A percentile compares a stretch with the other conserved stretches of the same genome.
Conservation (phyloP, 2,888 invertebrate species). For the Ecdyonurus torrentis region DNA sequence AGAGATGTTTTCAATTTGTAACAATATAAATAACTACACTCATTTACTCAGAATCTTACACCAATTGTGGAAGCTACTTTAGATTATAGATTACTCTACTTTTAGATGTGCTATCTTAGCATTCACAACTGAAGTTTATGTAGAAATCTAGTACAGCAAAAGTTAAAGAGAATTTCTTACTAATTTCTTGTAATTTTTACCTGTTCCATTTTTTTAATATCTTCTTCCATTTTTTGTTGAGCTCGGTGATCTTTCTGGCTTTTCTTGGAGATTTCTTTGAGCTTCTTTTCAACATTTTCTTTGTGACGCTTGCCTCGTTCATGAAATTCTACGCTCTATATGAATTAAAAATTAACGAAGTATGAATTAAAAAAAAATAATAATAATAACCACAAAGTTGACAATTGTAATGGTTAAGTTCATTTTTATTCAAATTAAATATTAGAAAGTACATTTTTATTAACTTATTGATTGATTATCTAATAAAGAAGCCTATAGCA, state of each 20-base stretch:
- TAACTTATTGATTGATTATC: no score
- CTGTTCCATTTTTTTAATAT: constrained; percentile 76
- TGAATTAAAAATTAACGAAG: constrained; percentile 15
- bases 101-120: no score
- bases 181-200: no score
- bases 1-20: no score
- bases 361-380: constrained; percentile 7
- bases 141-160: no score
- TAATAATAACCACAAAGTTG: constrained; percentile 30
- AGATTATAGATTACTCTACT: no score
- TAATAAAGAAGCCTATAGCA: no score
- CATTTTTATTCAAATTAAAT: neutral
- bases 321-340: constrained; percentile 83
- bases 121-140: no score
- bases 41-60: no score
- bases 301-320: constrained; percentile 87
- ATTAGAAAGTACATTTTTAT: neutral
- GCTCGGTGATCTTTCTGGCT: constrained; percentile 65
- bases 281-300: constrained; percentile 72
- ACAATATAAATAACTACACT: no score
- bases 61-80: no score
- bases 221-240: constrained; percentile 39
- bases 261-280: constrained; percentile 68
- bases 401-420: neutral
- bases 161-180: no score